phyloP scores from a whole-genome alignment of 2,113 vertebrate species.

The Lepisosteus osseus region DNA sequence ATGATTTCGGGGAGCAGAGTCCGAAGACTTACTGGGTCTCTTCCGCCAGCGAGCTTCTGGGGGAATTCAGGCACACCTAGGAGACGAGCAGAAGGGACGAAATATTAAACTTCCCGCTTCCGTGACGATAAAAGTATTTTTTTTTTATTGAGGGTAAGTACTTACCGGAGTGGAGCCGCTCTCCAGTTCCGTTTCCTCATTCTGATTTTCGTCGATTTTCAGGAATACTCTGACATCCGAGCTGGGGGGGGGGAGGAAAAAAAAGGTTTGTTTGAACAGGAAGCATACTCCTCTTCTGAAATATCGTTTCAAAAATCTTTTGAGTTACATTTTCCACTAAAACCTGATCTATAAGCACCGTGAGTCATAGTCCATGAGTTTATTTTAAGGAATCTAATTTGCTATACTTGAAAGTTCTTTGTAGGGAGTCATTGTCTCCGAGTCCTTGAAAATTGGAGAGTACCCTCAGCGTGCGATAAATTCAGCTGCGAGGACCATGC shows the following conservation, averaged over 20 bases:
- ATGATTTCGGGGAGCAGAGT: not conserved
- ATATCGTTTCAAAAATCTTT: not conserved
- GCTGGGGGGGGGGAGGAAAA: slow-evolving; percentile 36
- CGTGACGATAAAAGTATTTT: not conserved
- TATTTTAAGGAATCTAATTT: no score
- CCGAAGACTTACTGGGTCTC: slow-evolving; percentile 63
- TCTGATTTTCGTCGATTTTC: slow-evolving; percentile 68
- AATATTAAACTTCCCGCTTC: not conserved
- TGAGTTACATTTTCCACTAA: no score
- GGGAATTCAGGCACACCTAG: slow-evolving; percentile 49
- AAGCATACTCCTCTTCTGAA: not conserved
- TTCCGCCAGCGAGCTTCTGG: slow-evolving; percentile 56
- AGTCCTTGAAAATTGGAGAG: no score
- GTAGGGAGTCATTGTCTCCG: no score
- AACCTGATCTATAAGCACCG: no score
- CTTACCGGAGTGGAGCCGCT: slow-evolving; percentile 43
- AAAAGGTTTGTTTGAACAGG: not conserved
- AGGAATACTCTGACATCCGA: slow-evolving; percentile 65
- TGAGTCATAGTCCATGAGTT: no score
- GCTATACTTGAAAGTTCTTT: no score
- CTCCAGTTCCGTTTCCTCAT: slow-evolving; percentile 48
- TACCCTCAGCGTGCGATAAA: not conserved
- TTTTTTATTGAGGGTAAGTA: not conserved
- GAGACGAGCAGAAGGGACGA: not conserved
- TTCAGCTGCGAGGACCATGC: no score